Conservation (phyloP, 2,888 invertebrate genomes). For the Dryocosmus kuriphilus region DNA sequence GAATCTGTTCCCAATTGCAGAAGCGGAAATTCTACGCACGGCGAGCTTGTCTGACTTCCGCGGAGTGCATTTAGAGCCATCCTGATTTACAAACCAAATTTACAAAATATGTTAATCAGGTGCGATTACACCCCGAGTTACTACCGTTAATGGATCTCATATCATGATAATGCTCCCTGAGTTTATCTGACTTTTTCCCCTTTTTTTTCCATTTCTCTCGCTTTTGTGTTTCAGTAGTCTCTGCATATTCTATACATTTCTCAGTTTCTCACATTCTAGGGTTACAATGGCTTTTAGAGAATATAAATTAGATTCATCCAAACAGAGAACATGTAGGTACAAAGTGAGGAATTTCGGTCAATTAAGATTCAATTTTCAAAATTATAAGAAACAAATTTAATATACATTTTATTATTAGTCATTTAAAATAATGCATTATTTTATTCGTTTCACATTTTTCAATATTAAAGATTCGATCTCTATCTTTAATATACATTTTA, state of each 20-base stretch:
- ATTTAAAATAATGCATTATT: no score
- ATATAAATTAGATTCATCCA: background rate
- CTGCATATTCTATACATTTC: conserved; percentile 6
- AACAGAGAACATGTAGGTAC: background rate
- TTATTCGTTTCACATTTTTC: no score
- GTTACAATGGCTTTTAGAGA: conserved; percentile 5
- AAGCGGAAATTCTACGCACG: conserved; percentile 40
- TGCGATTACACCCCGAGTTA: conserved; percentile 30
- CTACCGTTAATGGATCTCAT: conserved; percentile 36
- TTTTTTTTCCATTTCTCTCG: background rate
- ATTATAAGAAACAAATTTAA: no score
- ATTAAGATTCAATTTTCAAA: no score
- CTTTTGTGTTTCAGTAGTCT: conserved; percentile 13
- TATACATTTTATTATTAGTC: no score
- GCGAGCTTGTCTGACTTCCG: conserved; percentile 33
- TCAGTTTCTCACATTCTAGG: conserved; percentile 21
- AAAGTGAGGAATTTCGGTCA: background rate
- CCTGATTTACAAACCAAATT: conserved; percentile 39
- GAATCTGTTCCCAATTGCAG: conserved; percentile 38
- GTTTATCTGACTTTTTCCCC: conserved; percentile 12
- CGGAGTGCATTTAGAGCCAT: conserved; percentile 36
- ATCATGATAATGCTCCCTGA: conserved; percentile 32
- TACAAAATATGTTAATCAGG: conserved; percentile 32
- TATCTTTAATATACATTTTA: no score
- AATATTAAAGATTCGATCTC: no score